A percentile compares a stretch with the other conserved stretches of the same genome.
phyloP scores from a whole-genome alignment of 2,113 vertebrate genomes.

The Willisornis vidua region DNA sequence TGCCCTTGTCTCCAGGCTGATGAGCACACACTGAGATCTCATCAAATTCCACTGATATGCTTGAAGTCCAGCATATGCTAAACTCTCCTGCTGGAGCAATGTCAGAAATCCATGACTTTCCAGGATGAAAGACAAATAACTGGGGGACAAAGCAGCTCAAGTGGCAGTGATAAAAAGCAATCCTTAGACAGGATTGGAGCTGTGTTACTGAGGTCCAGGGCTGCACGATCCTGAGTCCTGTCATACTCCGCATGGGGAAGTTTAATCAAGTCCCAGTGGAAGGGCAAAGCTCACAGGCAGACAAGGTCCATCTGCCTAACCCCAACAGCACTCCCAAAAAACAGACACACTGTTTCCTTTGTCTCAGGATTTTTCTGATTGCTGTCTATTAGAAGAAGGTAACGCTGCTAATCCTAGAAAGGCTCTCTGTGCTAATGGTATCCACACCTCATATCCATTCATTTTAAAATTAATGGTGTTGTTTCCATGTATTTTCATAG shows the following conservation, averaged over 20 bases:
- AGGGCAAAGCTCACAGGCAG: background rate
- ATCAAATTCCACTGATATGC: background rate
- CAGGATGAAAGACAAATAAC: background rate
- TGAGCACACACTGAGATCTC: background rate
- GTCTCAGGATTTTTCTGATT: background rate
- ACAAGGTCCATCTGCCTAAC: background rate
- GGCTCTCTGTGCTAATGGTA: background rate
- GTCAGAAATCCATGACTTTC: background rate
- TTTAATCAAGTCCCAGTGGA: background rate
- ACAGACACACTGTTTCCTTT: background rate
- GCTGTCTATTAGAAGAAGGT: background rate
- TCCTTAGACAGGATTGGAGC: background rate
- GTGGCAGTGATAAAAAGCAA: background rate
- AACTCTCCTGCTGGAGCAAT: background rate
- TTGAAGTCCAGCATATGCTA: background rate
- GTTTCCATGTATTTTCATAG: background rate
- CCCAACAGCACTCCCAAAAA: background rate
- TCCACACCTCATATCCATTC: background rate
- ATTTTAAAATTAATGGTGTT: background rate
- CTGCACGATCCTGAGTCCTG: background rate
- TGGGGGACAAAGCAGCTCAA: background rate
- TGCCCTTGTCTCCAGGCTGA: background rate
- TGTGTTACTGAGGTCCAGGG: background rate
- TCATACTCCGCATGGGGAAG: background rate
- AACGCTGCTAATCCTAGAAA: background rate